These are phyloP conservation scores for Troilus luridus DNA, from an alignment of 2,888 invertebrate genomes.

Conservation along the genomic window DNA sequence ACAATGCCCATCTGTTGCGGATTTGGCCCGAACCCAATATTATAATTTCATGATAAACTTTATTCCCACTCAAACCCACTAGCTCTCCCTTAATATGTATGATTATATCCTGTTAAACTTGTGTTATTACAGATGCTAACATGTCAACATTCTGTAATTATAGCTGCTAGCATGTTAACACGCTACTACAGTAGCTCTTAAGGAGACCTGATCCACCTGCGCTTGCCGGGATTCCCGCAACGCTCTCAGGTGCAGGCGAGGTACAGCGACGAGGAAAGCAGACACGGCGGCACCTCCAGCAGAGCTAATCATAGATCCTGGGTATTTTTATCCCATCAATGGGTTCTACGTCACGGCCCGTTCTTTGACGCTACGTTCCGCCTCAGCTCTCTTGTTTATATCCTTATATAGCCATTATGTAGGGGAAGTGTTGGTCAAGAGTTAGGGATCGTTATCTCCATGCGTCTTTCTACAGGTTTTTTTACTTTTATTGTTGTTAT, in stretches of 20 bases:
- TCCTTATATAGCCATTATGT: neutral
- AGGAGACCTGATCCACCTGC: too few relatives aligned
- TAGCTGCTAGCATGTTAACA: too few relatives aligned
- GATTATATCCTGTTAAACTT: too few relatives aligned
- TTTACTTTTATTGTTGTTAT: neutral
- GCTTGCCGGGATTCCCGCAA: too few relatives aligned
- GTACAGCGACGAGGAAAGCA: neutral
- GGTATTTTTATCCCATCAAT: constrained; percentile 34
- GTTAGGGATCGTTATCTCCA: neutral
- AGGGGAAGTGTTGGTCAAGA: neutral
- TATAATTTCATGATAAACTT: too few relatives aligned
- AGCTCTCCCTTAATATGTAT: too few relatives aligned
- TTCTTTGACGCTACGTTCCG: neutral
- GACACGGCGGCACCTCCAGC: neutral
- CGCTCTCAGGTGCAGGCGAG: neutral
- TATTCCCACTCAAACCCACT: too few relatives aligned
- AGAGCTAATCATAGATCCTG: neutral
- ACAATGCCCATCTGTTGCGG: too few relatives aligned
- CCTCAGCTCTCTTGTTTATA: neutral
- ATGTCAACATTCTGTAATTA: too few relatives aligned
- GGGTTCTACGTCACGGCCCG: neutral
- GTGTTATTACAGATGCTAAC: too few relatives aligned
- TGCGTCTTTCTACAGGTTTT: neutral
- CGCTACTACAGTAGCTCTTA: too few relatives aligned
- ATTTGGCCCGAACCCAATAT: too few relatives aligned